Conservation (phyloP, 2,113 vertebrate genomes). For the Saccopteryx bilineata region DNA sequence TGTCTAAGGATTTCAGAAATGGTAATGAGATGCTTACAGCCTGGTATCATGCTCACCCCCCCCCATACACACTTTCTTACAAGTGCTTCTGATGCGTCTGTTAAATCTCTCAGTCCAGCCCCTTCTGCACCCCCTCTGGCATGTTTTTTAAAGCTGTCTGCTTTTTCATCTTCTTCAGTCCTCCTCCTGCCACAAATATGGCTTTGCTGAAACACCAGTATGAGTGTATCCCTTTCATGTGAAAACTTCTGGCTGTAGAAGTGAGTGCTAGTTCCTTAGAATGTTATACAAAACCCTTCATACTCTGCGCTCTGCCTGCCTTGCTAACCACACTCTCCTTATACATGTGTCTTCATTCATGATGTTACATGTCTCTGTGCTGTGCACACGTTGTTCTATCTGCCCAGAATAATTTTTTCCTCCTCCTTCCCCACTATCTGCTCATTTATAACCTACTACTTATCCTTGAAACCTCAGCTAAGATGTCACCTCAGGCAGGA, state of each 20-base stretch:
- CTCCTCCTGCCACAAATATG: background rate
- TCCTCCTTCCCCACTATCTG: background rate
- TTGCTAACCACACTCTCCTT: background rate
- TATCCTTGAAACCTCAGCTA: background rate
- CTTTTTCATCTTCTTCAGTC: background rate
- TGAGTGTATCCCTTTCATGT: background rate
- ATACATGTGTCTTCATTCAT: background rate
- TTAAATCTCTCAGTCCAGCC: background rate
- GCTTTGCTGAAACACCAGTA: background rate
- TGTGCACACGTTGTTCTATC: background rate
- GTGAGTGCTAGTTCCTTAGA: background rate
- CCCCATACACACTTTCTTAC: background rate
- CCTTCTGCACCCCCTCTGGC: background rate
- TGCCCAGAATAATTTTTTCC: background rate
- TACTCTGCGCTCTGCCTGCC: background rate
- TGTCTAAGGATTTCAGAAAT: background rate
- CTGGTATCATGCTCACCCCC: fast-evolving
- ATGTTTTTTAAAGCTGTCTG: background rate
- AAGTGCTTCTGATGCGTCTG: background rate
- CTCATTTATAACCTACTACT: background rate
- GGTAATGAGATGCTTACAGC: background rate
- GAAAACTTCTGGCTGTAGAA: background rate
- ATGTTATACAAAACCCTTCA: background rate
- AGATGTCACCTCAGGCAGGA: background rate
- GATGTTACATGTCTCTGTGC: background rate